A percentile compares a stretch with the other conserved stretches of the same genome.
These are phyloP conservation scores for Mastigias papua DNA, from an alignment of 30 jellyfish, hydroid and myxozoan species.

Conservation along the genomic window DNA sequence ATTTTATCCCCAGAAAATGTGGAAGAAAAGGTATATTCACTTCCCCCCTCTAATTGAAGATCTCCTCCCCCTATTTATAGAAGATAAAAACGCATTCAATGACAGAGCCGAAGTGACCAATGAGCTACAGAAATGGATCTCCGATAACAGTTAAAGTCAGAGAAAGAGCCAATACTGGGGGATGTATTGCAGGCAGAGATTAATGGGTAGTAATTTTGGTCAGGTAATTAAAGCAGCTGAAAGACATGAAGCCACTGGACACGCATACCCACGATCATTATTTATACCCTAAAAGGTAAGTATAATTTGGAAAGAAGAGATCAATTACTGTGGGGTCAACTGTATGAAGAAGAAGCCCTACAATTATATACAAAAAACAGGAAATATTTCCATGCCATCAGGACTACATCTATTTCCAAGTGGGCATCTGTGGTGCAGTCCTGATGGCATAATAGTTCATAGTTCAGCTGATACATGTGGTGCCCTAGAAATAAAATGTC, in stretches of 20 bases:
- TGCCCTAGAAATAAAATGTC: conserved; percentile 16
- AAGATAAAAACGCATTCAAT: conserved; percentile 8
- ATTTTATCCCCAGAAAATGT: conserved; percentile 44
- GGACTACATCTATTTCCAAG: conserved; percentile 54
- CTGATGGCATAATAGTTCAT: conserved; percentile 35
- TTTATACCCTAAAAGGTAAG: background rate
- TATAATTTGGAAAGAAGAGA: conserved; percentile 5
- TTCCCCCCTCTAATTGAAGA: conserved; percentile 47
- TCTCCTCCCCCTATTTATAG: background rate
- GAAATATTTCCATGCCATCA: conserved; percentile 20
- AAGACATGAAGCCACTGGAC: background rate
- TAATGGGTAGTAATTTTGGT: conserved; percentile 18
- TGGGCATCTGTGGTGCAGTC: conserved; percentile 46
- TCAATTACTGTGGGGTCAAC: conserved; percentile 43
- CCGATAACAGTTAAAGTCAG: conserved; percentile 20
- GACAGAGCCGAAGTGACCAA: conserved; percentile 12
- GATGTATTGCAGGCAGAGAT: background rate
- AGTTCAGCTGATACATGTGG: background rate
- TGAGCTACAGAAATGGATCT: conserved; percentile 27
- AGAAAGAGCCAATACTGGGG: conserved; percentile 16
- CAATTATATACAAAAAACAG: conserved; percentile 19
- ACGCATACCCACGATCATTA: background rate
- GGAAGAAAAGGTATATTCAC: conserved; percentile 6
- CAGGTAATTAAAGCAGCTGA: background rate
- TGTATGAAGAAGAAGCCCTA: conserved; percentile 47